A percentile compares a stretch with the other conserved stretches of the same genome.
Evolutionary conservation across 2,888 invertebrate genomes (phyloP).

Genomic region (Aspidiotus rigidus): DNA sequence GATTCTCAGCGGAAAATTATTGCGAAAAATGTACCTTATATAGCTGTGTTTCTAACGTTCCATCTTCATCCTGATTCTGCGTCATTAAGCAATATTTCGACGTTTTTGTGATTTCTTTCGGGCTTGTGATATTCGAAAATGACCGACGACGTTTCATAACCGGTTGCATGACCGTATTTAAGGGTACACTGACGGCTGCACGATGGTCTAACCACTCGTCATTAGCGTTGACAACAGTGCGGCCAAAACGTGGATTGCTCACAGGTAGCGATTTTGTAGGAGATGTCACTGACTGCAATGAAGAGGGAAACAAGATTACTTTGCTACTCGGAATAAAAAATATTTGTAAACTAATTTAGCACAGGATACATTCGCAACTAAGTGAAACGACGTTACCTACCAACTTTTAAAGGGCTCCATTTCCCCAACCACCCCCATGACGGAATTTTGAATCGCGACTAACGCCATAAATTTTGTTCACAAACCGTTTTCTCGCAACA

Average conservation of each 20-base stretch:
- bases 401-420: no score
- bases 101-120: constrained; percentile 59
- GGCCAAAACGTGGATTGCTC: constrained; percentile 60
- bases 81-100: constrained; percentile 87
- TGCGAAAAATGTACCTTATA: constrained; percentile 57
- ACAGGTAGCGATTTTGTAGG: constrained; percentile 41
- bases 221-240: constrained; percentile 54
- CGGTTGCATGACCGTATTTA: constrained; percentile 83
- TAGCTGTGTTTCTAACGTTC: constrained; percentile 84
- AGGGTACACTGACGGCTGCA: constrained; percentile 64
- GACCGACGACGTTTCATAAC: constrained; percentile 71
- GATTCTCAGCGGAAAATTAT: neutral
- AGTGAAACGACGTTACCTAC: no score
- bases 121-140: constrained; percentile 70
- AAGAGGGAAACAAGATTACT: neutral
- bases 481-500: no score
- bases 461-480: no score
- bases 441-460: no score
- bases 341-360: neutral
- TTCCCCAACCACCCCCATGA: no score
- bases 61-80: constrained; percentile 83
- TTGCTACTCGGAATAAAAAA: neutral
- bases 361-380: no score
- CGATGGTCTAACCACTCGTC: constrained; percentile 83
- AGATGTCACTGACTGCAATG: neutral